Evolutionary conservation across 2,888 invertebrate species (phyloP).

Genomic region (Ganaspis brasiliensis): DNA sequence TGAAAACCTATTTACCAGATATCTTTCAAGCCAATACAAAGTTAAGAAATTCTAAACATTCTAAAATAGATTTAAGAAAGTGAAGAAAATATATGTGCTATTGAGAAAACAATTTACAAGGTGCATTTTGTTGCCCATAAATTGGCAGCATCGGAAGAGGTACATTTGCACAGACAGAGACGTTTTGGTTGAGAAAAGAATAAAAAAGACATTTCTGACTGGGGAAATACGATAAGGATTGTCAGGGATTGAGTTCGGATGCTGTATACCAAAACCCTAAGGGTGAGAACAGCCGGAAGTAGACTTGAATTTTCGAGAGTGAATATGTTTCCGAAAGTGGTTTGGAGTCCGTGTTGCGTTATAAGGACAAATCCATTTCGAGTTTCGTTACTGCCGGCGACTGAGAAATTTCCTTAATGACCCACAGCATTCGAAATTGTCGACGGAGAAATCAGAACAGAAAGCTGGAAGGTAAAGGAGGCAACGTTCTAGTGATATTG

Average conservation of each 20-base stretch:
- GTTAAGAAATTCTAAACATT: too few species aligned
- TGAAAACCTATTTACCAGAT: too few species aligned
- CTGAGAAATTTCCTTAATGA: slow-evolving; percentile 70
- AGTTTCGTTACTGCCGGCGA: slow-evolving; percentile 67
- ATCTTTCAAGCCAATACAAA: too few species aligned
- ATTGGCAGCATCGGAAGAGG: too few species aligned
- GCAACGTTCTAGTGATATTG: slow-evolving; percentile 31
- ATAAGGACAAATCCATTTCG: slow-evolving; percentile 70
- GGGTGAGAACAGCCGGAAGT: slow-evolving; percentile 27
- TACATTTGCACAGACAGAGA: too few species aligned
- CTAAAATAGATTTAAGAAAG: too few species aligned
- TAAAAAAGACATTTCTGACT: slow-evolving; percentile 52
- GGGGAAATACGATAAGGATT: slow-evolving; percentile 54
- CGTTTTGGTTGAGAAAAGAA: not conserved
- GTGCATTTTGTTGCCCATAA: too few species aligned
- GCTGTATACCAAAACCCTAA: slow-evolving; percentile 1
- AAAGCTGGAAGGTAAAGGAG: slow-evolving; percentile 5
- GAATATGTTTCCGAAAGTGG: slow-evolving; percentile 43
- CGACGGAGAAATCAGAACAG: slow-evolving; percentile 31
- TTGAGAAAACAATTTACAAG: too few species aligned
- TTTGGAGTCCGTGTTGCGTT: slow-evolving; percentile 50
- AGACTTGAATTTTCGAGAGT: slow-evolving; percentile 27
- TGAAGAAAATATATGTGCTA: too few species aligned
- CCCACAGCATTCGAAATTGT: slow-evolving; percentile 58
- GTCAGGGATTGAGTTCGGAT: slow-evolving; percentile 7